A percentile compares a stretch with the other conserved stretches of the same genome.
Conservation (phyloP, 1,140 invertebrate species). For the Mycetomoellerius zeteki region DNA sequence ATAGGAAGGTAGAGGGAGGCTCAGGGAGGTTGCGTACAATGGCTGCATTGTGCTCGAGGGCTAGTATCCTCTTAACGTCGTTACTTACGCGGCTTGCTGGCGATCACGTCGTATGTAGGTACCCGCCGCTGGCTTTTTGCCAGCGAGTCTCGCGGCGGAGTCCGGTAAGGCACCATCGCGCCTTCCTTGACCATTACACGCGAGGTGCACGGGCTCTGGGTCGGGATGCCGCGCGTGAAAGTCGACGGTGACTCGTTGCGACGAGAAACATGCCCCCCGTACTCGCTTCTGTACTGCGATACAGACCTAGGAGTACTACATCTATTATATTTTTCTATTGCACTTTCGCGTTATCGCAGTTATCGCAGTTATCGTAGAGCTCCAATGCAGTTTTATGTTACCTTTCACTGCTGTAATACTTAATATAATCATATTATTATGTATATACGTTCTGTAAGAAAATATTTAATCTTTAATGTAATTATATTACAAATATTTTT, state of each 20-base stretch:
- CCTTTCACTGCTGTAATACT: neutral
- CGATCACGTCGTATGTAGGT: constrained; percentile 36
- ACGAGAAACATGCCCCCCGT: constrained; percentile 32
- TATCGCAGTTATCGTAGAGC: neutral
- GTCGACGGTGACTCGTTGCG: constrained; percentile 48
- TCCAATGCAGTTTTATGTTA: neutral
- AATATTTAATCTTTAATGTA: constrained; percentile 8
- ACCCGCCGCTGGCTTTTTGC: constrained; percentile 34
- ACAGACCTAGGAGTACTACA: neutral
- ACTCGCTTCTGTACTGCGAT: constrained; percentile 6
- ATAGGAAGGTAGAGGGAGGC: neutral
- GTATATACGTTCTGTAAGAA: neutral
- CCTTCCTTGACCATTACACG: constrained; percentile 31
- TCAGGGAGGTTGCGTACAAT: constrained; percentile 22
- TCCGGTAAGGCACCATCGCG: constrained; percentile 38
- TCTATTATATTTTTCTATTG: constrained; percentile 31
- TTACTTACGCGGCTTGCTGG: constrained; percentile 36
- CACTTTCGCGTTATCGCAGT: neutral
- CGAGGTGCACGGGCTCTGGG: constrained; percentile 13
- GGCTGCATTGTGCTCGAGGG: constrained; percentile 35
- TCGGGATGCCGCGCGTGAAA: constrained; percentile 50
- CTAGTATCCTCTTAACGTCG: constrained; percentile 43
- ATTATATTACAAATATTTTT: neutral
- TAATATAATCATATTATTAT: constrained; percentile 10
- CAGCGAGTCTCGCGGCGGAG: constrained; percentile 20